These are phyloP conservation scores for Mesoclemmys tuberculata DNA, from an alignment of 2,113 vertebrate species.

Conservation along the genomic window DNA sequence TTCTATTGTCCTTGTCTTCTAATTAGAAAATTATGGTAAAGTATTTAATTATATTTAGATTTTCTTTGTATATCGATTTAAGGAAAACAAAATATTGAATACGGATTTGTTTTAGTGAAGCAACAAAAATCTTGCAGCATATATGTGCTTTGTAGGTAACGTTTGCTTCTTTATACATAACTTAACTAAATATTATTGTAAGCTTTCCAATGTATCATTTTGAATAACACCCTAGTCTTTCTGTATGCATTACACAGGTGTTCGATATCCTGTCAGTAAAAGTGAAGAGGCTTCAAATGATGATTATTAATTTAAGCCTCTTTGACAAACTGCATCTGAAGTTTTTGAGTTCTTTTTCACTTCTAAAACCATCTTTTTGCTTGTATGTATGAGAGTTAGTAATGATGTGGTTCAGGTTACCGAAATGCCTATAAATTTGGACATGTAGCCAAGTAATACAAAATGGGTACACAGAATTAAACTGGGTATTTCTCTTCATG, in stretches of 20 bases:
- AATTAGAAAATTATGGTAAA: too few species aligned
- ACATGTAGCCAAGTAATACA: not conserved
- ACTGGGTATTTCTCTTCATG: not conserved
- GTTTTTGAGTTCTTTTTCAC: not conserved
- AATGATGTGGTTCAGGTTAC: not conserved
- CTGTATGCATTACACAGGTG: not conserved
- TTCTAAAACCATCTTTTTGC: not conserved
- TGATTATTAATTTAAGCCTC: not conserved
- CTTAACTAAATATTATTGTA: not conserved
- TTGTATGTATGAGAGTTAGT: not conserved
- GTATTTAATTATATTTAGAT: too few species aligned
- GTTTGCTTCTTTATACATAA: not conserved
- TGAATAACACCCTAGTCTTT: not conserved
- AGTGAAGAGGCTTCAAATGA: not conserved
- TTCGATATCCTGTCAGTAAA: not conserved
- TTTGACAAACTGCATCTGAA: not conserved
- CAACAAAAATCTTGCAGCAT: too few species aligned
- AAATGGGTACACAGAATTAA: not conserved
- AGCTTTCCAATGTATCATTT: not conserved
- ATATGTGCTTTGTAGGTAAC: not conserved
- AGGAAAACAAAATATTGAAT: too few species aligned
- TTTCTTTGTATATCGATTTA: too few species aligned
- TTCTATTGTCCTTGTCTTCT: too few species aligned
- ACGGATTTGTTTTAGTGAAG: too few species aligned
- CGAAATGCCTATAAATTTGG: not conserved